Base-by-base conservation (phyloP, 2,113 vertebrate genomes). In the Ammodytes dubius region DNA sequence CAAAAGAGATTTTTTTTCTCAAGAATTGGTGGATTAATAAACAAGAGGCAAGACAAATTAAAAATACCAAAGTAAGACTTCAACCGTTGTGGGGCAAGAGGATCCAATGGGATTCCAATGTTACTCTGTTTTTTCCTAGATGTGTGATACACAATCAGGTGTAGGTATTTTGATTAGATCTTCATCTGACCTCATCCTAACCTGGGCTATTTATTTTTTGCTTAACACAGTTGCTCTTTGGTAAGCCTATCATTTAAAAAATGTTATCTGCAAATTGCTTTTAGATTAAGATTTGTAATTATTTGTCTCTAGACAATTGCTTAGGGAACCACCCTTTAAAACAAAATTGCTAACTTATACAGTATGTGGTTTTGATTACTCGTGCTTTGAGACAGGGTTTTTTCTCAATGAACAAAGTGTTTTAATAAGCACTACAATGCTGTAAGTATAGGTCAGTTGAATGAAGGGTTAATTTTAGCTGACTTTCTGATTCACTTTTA, bases 281-380 rank as follows among this genome's bases (percentile, higher is more conserved):
- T 60, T 2, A 50, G 42, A 70, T 75, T 64, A 64, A 56, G 70
- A 47, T 58, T 45, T 57, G 12, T 61, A 57, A 57, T 49, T 19
- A 65, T 71, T 43, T 70, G 45, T 65, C 35, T 53, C 17, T 1
- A 12, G 54, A 19, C 5, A 46, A 50, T 54, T 61, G 59, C 70
- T 47, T 53, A 59, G 12, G 59, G 67, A 81, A 47, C 39, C 39
- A 35, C 13, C 17, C 5, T 54, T 60, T 7, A 49, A 66, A 49
- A 45, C 15, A 64, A 37, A 15, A 7, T 64, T 59, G 53, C 11
- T 46, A 3, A 43, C 43, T 7, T 43, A 43, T 76, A n/a, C n/a
- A n/a, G n/a, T n/a, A 14, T 42, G 53, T 46, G 53, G 40, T 53
- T 67, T 56, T 42, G 2, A 63, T 65, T 54, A 53, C 13, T 14